Evolutionary conservation across 2,888 invertebrate species (phyloP).

Genomic region (Parnassius mnemosyne): DNA sequence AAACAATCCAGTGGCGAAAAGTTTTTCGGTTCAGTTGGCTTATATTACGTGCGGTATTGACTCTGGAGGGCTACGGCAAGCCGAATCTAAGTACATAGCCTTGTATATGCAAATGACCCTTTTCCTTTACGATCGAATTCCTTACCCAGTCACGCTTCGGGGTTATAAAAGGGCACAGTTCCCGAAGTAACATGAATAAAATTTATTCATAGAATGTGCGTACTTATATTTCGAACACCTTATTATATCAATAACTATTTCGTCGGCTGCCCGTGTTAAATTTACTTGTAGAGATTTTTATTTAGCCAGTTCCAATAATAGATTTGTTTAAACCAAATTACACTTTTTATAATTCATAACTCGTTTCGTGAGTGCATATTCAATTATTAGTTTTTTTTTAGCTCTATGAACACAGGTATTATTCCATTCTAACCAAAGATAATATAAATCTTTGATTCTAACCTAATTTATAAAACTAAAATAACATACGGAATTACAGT

Average conservation of each 20-base stretch:
- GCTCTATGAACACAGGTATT: no score
- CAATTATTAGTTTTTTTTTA: no score
- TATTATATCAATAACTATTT: slow-evolving; percentile 23
- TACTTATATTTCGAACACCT: slow-evolving; percentile 32
- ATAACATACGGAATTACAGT: no score
- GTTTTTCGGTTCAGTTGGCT: slow-evolving; percentile 58
- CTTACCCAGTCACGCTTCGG: slow-evolving; percentile 62
- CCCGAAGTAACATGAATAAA: slow-evolving; percentile 61
- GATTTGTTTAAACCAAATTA: no score
- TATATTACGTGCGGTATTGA: slow-evolving; percentile 71
- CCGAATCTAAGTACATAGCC: slow-evolving; percentile 67
- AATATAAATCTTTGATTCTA: no score
- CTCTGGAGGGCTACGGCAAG: slow-evolving; percentile 52
- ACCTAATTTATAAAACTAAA: no score
- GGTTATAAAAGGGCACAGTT: slow-evolving; percentile 60
- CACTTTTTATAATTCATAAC: no score
- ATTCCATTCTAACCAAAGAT: no score
- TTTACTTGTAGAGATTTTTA: no score
- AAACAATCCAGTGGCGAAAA: slow-evolving; percentile 62
- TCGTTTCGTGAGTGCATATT: no score
- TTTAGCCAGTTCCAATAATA: no score
- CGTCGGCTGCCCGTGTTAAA: no score
- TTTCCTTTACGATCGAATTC: slow-evolving; percentile 62
- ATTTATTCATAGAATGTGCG: slow-evolving; percentile 57
- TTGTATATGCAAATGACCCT: slow-evolving; percentile 69